Evolutionary conservation across 2,888 invertebrate species (phyloP), one percentile per base, ranked within the genome.

Genomic region (Oscheius sp.): DNA sequence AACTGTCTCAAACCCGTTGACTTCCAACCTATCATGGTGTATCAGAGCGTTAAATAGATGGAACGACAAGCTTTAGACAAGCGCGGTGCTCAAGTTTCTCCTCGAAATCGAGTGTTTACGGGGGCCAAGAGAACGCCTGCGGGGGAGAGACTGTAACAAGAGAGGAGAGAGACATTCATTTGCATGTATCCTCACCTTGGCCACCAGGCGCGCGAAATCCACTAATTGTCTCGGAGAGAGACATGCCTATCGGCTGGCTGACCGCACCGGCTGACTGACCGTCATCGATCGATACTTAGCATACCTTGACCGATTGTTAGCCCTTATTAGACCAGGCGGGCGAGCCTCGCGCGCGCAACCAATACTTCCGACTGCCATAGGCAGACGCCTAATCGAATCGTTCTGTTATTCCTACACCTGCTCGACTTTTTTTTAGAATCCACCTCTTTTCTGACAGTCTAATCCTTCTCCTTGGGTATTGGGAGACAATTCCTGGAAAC

Each of bases 221-320:
- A 37, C 68, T 68, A 68, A 68, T 68, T 68, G 68, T 9, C 53
- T 35, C 65, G 13, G 9, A 10, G 47, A 32, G 47, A n/a, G 63
- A 35, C 33, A 37, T 58, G 29, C n/a, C 5, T 58, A 58, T 58
- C 58, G 11, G 29, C 62, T 29, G 62, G 62, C 62, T 42, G 37
- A 35, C 35, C 21, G 21, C 21, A 21, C 21, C 21, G 21, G 21
- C 21, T 21, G 21, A 21, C 58, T 58, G 48, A 50, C 65, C 29
- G 65, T 48, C 55, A 55, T 68, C 68, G 68, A 68, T 68, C 68
- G 55, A 68, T 68, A 68, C 68, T 48, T 63, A 47, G n/a, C 62
- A 63, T 63, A 63, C 63, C 63, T 63, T 63, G 63, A 63, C 63
- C 63, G 63, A 47, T 47, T 63, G 63, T 63, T 63, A 63, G 63